phyloP scores from a whole-genome alignment of 2,888 invertebrate species.

The Nemoura dubitans region DNA sequence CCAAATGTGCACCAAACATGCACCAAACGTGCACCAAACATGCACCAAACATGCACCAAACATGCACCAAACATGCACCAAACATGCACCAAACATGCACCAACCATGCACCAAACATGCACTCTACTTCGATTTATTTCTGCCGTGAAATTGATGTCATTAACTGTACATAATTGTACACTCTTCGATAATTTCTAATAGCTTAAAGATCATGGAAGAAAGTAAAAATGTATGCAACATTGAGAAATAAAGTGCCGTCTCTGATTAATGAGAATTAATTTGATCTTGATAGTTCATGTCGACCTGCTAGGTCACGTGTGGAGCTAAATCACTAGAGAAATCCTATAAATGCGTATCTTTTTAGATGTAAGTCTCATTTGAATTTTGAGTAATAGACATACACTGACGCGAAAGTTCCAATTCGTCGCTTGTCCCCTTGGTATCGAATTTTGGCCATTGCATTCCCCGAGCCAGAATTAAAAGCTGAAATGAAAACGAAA shows the following conservation, averaged over 20 bases:
- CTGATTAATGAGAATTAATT: not conserved
- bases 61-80: too few relatives aligned
- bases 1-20: too few relatives aligned
- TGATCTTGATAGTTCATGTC: not conserved
- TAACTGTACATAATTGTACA: too few relatives aligned
- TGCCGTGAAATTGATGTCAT: too few relatives aligned
- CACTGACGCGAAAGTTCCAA: not conserved
- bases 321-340: not conserved
- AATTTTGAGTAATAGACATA: not conserved
- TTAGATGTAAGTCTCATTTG: not conserved
- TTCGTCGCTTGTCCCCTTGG: not conserved
- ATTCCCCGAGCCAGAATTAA: not conserved
- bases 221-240: not conserved
- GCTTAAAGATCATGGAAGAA: too few relatives aligned
- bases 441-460: not conserved
- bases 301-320: not conserved
- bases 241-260: not conserved
- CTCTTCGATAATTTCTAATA: too few relatives aligned
- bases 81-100: too few relatives aligned
- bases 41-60: too few relatives aligned
- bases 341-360: not conserved
- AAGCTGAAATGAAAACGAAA: not conserved
- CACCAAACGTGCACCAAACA: too few relatives aligned
- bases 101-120: too few relatives aligned
- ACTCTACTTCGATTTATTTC: too few relatives aligned